Evolutionary conservation across 1,140 invertebrate genomes (phyloP).

Genomic region (Mercenaria mercenaria): DNA sequence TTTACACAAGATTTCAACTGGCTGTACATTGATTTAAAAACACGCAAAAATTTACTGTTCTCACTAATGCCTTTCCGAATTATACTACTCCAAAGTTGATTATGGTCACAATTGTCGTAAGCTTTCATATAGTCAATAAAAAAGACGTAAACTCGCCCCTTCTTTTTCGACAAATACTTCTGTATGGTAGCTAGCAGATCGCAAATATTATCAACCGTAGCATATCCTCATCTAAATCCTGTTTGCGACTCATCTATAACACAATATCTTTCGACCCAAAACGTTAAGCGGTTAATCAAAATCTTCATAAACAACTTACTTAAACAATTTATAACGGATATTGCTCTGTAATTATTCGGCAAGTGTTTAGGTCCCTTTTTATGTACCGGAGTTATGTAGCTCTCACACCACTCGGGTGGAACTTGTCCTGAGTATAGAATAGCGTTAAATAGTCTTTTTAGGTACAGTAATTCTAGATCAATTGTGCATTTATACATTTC

Average conservation of each 20-base stretch:
- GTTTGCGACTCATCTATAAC: conserved; percentile 37
- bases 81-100: not conserved
- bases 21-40: conserved; percentile 44
- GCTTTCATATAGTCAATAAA: conserved; percentile 54
- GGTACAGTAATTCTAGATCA: not conserved
- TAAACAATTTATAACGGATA: conserved; percentile 21
- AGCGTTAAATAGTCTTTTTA: not conserved
- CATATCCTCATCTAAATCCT: conserved; percentile 44
- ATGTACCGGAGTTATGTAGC: conserved; percentile 40
- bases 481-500: not conserved
- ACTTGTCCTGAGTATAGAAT: not conserved
- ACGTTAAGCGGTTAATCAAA: conserved; percentile 4
- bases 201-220: conserved; percentile 56
- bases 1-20: conserved; percentile 31
- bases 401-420: conserved; percentile 15
- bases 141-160: conserved; percentile 12
- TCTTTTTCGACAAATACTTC: conserved; percentile 46
- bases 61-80: conserved; percentile 8
- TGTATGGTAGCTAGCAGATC: conserved; percentile 41
- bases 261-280: conserved; percentile 17
- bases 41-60: conserved; percentile 1
- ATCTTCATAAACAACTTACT: conserved; percentile 48
- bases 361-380: conserved; percentile 35
- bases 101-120: conserved; percentile 36
- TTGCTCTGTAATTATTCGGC: conserved; percentile 51